A percentile compares a stretch with the other conserved stretches of the same genome.
phyloP scores from a whole-genome alignment of 2,888 invertebrate genomes.

The Harpagoxenus sublaevis region DNA sequence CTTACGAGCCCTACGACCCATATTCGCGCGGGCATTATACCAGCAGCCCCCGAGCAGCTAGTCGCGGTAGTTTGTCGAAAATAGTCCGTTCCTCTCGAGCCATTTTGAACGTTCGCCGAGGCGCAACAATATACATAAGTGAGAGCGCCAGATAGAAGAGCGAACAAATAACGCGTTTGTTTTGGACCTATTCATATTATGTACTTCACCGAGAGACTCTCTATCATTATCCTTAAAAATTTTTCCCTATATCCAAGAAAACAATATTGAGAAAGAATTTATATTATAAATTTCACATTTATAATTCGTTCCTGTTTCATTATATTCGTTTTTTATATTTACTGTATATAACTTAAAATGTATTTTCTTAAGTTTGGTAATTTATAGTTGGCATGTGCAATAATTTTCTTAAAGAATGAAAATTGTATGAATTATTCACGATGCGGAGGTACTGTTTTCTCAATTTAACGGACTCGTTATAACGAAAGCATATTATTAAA shows the following conservation, averaged over 20 bases:
- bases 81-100: conserved; percentile 32
- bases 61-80: conserved; percentile 58
- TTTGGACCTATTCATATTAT: not conserved
- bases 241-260: not conserved
- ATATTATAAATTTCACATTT: not conserved
- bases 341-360: not conserved
- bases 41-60: conserved; percentile 16
- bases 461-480: conserved; percentile 40
- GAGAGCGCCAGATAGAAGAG: not conserved
- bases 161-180: not conserved
- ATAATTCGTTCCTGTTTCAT: not conserved
- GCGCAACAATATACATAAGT: conserved; percentile 16
- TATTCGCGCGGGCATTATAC: conserved; percentile 60
- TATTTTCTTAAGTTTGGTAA: not conserved
- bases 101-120: conserved; percentile 46
- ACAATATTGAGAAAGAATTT: not conserved
- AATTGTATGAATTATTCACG: conserved; percentile 22
- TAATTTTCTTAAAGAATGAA: conserved; percentile 14
- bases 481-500: conserved; percentile 29
- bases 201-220: not conserved
- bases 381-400: not conserved
- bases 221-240: not conserved
- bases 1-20: conserved; percentile 74
- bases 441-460: conserved; percentile 22
- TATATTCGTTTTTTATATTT: not conserved